These are phyloP conservation scores for Apodemus speciosus DNA, from an alignment of 2,113 vertebrate species.

Conservation along the genomic window DNA sequence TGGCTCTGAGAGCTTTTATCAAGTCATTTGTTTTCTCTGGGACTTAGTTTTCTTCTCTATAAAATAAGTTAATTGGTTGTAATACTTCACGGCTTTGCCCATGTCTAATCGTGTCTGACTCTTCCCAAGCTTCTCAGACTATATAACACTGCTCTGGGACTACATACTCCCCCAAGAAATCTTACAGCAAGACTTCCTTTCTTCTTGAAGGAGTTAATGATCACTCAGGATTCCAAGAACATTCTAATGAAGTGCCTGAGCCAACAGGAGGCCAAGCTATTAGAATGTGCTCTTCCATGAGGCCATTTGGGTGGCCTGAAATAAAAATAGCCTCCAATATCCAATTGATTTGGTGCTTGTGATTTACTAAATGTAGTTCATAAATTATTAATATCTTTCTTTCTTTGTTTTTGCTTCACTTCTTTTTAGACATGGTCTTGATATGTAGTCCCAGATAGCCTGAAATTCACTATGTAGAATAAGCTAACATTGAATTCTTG, in stretches of 20 bases:
- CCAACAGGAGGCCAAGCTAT: constrained; percentile 20
- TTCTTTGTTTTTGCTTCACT: not conserved
- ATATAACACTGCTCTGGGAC: not conserved
- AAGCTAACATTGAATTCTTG: not conserved
- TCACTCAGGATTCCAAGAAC: constrained; percentile 11
- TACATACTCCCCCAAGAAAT: constrained; percentile 27
- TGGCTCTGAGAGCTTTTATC: not conserved
- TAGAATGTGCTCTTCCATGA: constrained; percentile 38
- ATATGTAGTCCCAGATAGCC: not conserved
- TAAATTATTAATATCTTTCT: constrained; percentile 34
- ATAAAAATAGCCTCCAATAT: constrained; percentile 62
- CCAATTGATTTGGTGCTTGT: constrained; percentile 19
- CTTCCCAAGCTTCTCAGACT: constrained; percentile 19
- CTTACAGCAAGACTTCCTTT: constrained; percentile 26
- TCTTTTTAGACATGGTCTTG: not conserved
- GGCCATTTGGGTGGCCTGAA: constrained; percentile 19
- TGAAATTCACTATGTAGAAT: not conserved
- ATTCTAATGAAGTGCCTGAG: constrained; percentile 16
- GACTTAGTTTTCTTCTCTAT: constrained; percentile 16
- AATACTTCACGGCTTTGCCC: not conserved
- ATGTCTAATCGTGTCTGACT: constrained; percentile 20
- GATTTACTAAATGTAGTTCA: constrained; percentile 44
- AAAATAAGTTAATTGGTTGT: constrained; percentile 39
- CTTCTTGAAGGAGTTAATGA: constrained; percentile 41
- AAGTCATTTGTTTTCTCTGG: constrained; percentile 39